Base-by-base conservation (phyloP, 2,113 vertebrate genomes). In the Gyps fulvus region DNA sequence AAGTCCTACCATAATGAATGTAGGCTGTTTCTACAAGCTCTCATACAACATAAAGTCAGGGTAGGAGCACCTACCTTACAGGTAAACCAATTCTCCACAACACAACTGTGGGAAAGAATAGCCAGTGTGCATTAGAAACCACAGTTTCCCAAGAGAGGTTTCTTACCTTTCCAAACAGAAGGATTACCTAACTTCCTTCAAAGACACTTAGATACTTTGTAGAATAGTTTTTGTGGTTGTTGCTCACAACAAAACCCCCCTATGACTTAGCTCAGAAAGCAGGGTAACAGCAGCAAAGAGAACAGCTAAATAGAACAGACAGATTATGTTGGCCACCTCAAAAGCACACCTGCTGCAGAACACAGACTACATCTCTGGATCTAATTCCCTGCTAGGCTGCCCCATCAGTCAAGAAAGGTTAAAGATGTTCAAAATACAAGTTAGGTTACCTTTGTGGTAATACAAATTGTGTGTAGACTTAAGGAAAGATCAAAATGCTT, bases 1-100 rank as follows among this genome's bases (percentile, higher is more conserved):
- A 15, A n/a, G 34, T 16, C 45, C 38, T 17, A 36, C 25, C 34
- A 27, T 7, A 0, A 4, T 14, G 13, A 31, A 14, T 26, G 31
- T 3, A 47, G 58, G 45, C 32, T 31, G 27, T 26, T 58, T 52
- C 43, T 26, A n/a, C 34, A 25, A 42, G 45, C 50, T 20, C 15
- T 32, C 32, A 11, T 2, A 11, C 19, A 38, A 9, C n/a, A 3
- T 9, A 22, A 10, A 32, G 42, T 4, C 8, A 1, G 36, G 26
- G 49, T 6, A 38, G 19, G 36, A 79, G 43, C 58, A 52, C 17
- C 15, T 2, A 16, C 73, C 32, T 25, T 15, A 11, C 13, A 52
- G 36, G 22, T 19, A 74, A 73, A 27, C 9, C 76, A 22, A 3
- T 40, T 32, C 47, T 81, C 29, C 15, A 23, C 27, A n/a, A 4